These are phyloP conservation scores for Salarias fasciatus DNA, from an alignment of 2,797 vertebrate species.

Conservation along the genomic window DNA sequence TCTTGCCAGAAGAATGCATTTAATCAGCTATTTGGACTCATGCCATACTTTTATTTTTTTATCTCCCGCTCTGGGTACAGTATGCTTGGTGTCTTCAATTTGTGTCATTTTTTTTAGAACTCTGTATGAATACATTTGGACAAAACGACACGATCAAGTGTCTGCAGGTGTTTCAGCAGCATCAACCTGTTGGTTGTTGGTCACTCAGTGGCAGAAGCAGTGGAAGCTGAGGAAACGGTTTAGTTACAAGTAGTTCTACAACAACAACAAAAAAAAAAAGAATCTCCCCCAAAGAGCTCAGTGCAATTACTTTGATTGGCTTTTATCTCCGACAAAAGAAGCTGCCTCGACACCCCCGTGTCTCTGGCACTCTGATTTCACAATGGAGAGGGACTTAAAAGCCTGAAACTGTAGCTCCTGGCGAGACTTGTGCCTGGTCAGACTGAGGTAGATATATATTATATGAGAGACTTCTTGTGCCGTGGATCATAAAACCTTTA, in stretches of 20 bases:
- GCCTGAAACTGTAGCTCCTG: conserved; percentile 22
- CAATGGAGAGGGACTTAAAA: conserved; percentile 3
- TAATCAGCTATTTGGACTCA: conserved; percentile 60
- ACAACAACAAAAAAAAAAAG: conserved; percentile 32
- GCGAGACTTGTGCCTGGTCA: conserved; percentile 6
- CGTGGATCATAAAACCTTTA: conserved; percentile 17
- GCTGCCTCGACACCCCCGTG: conserved; percentile 16
- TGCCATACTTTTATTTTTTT: conserved; percentile 59
- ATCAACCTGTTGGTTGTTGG: conserved; percentile 12
- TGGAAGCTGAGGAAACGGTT: conserved; percentile 15
- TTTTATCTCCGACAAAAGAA: conserved; percentile 22
- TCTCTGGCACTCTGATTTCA: conserved; percentile 13
- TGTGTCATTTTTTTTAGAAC: conserved; percentile 43
- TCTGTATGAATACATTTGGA: conserved; percentile 33
- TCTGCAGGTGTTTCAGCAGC: conserved; percentile 2
- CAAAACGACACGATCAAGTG: conserved; percentile 7
- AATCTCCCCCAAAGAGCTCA: conserved; percentile 7
- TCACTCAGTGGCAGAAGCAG: neutral
- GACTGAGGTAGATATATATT: conserved; percentile 11
- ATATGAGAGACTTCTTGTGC: conserved; percentile 1
- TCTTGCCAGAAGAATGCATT: conserved; percentile 52
- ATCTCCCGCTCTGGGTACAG: conserved; percentile 40
- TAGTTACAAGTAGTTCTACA: conserved; percentile 4
- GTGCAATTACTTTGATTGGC: conserved; percentile 15
- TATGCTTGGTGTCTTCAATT: conserved; percentile 34